These are phyloP conservation scores for Halictus ligatus DNA, from an alignment of 2,888 invertebrate genomes.

Conservation along the genomic window DNA sequence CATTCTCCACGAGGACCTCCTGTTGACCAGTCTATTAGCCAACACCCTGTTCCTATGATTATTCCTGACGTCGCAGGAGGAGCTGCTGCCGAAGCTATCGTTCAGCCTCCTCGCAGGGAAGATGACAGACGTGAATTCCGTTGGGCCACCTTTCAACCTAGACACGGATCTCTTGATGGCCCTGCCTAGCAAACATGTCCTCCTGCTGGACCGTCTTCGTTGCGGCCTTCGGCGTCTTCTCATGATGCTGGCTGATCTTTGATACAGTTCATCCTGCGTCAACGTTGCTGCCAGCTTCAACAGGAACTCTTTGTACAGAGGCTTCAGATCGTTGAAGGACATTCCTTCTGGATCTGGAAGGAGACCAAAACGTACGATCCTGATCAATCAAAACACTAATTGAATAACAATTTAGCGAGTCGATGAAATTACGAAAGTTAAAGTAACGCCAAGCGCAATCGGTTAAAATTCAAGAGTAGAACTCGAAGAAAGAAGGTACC, in stretches of 20 bases:
- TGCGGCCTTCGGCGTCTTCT: slow-evolving; percentile 85
- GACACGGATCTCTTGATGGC: slow-evolving; percentile 83
- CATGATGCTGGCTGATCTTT: slow-evolving; percentile 95
- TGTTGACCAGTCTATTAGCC: slow-evolving; percentile 77
- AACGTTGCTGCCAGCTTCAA: slow-evolving; percentile 94
- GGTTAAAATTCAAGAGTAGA: neutral
- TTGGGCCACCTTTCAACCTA: slow-evolving; percentile 80
- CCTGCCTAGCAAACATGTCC: slow-evolving; percentile 79
- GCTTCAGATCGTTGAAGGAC: slow-evolving; percentile 96
- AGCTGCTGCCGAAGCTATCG: slow-evolving; percentile 82
- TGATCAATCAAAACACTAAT: too few species aligned
- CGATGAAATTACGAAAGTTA: neutral
- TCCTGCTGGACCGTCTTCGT: slow-evolving; percentile 78
- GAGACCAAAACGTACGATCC: too few species aligned
- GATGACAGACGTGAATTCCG: slow-evolving; percentile 84
- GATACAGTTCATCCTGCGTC: slow-evolving; percentile 96
- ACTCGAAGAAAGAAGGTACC: slow-evolving; percentile 65
- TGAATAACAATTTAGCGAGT: too few species aligned
- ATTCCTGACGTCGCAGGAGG: slow-evolving; percentile 81
- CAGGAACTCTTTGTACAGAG: slow-evolving; percentile 95
- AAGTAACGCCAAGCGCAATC: neutral
- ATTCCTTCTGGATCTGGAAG: slow-evolving; percentile 92
- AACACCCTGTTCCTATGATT: slow-evolving; percentile 79
- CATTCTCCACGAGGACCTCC: slow-evolving; percentile 76
- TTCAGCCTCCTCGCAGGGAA: slow-evolving; percentile 82